A percentile compares a stretch with the other conserved stretches of the same genome.
These are phyloP conservation scores for Lymantria dispar DNA, from an alignment of 2,888 invertebrate genomes.

Conservation along the genomic window DNA sequence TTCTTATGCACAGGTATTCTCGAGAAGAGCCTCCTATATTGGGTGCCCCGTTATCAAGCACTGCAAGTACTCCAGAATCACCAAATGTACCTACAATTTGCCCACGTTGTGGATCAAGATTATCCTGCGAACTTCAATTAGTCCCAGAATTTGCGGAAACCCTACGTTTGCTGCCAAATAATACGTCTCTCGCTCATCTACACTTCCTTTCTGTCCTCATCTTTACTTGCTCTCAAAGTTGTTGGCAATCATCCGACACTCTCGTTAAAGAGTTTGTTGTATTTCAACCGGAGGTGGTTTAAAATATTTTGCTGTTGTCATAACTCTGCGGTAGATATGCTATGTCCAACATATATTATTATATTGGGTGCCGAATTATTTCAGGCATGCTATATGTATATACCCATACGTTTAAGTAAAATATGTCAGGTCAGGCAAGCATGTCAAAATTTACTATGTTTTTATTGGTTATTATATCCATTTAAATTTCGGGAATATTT, in stretches of 20 bases:
- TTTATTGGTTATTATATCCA: too few species aligned
- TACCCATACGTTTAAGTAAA: too few species aligned
- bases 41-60: slow-evolving; percentile 84
- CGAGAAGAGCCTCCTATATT: slow-evolving; percentile 87
- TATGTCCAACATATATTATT: too few species aligned
- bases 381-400: too few species aligned
- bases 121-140: slow-evolving; percentile 92
- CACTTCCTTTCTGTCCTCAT: slow-evolving; percentile 95
- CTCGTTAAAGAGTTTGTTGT: slow-evolving; percentile 87
- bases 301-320: slow-evolving; percentile 17
- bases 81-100: slow-evolving; percentile 75
- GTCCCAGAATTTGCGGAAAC: slow-evolving; percentile 90
- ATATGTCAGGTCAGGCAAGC: too few species aligned
- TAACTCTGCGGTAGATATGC: too few species aligned
- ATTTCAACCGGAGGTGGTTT: slow-evolving; percentile 87
- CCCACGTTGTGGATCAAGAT: slow-evolving; percentile 86
- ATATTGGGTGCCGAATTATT: too few species aligned
- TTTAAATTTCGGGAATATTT: too few species aligned
- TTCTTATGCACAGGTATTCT: slow-evolving; percentile 86
- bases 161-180: slow-evolving; percentile 81
- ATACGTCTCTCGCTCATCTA: slow-evolving; percentile 77
- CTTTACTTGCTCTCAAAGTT: slow-evolving; percentile 92
- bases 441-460: too few species aligned
- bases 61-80: slow-evolving; percentile 57
- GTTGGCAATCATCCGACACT: slow-evolving; percentile 89